Evolutionary conservation across 2,113 vertebrate genomes (phyloP).

Genomic region (Hippocampus mohnikei): DNA sequence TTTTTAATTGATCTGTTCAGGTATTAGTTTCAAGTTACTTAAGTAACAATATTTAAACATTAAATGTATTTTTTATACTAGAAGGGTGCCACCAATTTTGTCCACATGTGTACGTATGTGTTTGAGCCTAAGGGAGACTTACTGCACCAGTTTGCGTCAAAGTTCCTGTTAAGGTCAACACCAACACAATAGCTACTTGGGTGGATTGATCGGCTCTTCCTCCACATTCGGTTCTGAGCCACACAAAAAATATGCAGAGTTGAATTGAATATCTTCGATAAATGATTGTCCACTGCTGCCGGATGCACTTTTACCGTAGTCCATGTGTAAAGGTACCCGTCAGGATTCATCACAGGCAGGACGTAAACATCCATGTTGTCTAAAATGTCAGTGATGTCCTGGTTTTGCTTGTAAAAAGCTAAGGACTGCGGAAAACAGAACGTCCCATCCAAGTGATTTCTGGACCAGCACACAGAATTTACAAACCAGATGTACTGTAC

Average conservation of each 20-base stretch:
- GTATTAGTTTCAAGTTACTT: no score
- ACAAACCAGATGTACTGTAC: constrained; percentile 53
- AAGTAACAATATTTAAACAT: no score
- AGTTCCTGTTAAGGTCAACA: constrained; percentile 95
- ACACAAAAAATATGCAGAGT: background rate
- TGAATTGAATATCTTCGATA: background rate
- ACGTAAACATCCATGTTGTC: constrained; percentile 85
- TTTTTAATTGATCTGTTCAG: no score
- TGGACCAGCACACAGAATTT: background rate
- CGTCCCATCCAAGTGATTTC: background rate
- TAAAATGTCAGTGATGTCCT: constrained; percentile 72
- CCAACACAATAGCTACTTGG: constrained; percentile 71
- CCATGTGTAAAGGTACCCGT: constrained; percentile 91
- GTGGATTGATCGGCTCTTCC: constrained; percentile 83
- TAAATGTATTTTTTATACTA: background rate
- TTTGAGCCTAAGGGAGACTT: constrained; percentile 45
- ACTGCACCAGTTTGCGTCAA: constrained; percentile 94
- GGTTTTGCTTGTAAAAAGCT: constrained; percentile 57
- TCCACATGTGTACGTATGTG: background rate
- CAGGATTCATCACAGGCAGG: constrained; percentile 89
- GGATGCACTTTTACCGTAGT: constrained; percentile 73
- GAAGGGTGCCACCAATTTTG: background rate
- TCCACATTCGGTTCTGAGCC: constrained; percentile 89
- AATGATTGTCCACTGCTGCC: background rate
- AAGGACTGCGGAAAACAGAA: constrained; percentile 61